These are phyloP conservation scores for Fragum sueziense DNA, from an alignment of 2,888 invertebrate species.

Conservation along the genomic window DNA sequence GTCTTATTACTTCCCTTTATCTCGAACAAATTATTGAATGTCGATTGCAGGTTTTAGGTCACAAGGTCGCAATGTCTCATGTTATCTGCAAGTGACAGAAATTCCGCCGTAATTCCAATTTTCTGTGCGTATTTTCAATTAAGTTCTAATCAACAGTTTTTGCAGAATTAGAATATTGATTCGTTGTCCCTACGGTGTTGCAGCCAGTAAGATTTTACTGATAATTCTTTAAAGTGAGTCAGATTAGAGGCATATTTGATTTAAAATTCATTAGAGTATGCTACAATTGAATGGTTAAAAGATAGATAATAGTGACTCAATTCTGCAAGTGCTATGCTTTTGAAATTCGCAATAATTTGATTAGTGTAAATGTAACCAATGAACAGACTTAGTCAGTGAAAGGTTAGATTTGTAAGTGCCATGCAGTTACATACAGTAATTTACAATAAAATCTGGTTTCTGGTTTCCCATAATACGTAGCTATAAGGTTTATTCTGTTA, in stretches of 20 bases:
- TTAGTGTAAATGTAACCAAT: no score
- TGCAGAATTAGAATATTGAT: not conserved
- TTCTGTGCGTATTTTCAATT: not conserved
- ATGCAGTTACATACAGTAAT: no score
- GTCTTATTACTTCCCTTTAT: no score
- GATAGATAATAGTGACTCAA: no score
- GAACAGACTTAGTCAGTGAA: no score
- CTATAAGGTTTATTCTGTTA: no score
- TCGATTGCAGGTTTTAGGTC: not conserved
- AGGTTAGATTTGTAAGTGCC: no score
- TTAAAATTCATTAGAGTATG: not conserved
- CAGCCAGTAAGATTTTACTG: not conserved
- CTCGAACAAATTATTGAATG: not conserved
- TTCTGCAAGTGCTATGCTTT: no score
- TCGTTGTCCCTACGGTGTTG: not conserved
- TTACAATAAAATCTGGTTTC: no score
- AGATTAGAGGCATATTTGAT: not conserved
- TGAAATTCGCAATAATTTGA: no score
- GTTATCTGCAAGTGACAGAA: not conserved
- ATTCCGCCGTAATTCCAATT: not conserved
- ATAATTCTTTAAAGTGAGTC: not conserved
- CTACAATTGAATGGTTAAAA: not conserved
- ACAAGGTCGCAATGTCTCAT: conserved; percentile 9
- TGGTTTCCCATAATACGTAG: no score
- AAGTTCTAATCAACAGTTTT: not conserved